Conservation (phyloP, 2,888 invertebrate genomes). For the Drosophila quasianomalipes region DNA sequence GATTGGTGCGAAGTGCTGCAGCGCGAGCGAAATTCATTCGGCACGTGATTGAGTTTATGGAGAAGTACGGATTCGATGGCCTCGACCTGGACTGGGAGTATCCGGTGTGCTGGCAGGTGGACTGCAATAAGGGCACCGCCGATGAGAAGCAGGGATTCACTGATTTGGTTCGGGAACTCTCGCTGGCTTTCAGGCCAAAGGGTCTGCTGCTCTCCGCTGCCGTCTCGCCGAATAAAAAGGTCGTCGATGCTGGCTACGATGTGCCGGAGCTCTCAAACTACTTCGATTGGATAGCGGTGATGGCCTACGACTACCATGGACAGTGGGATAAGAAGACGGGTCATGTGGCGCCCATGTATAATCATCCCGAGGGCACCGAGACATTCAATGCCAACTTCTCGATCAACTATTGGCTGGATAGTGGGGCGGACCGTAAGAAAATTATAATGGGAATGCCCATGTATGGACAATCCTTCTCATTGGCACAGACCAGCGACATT, state of each 20-base stretch:
- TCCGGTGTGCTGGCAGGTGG: slow-evolving; percentile 96
- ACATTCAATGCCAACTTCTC: slow-evolving; percentile 95
- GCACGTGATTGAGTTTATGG: slow-evolving; percentile 91
- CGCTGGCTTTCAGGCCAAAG: slow-evolving; percentile 89
- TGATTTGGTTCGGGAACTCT: slow-evolving; percentile 90
- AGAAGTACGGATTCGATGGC: slow-evolving; percentile 94
- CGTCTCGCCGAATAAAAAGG: slow-evolving; percentile 93
- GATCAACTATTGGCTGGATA: slow-evolving; percentile 93
- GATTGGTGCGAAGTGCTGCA: slow-evolving; percentile 90
- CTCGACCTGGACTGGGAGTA: slow-evolving; percentile 98
- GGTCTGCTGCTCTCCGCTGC: slow-evolving; percentile 92
- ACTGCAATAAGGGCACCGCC: slow-evolving; percentile 92
- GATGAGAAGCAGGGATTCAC: slow-evolving; percentile 93
- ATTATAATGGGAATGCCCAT: slow-evolving; percentile 94
- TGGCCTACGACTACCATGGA: slow-evolving; percentile 96
- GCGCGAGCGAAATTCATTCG: slow-evolving; percentile 91
- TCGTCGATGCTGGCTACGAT: slow-evolving; percentile 94
- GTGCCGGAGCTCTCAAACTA: slow-evolving; percentile 91
- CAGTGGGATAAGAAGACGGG: slow-evolving; percentile 97
- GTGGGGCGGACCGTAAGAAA: slow-evolving; percentile 92
- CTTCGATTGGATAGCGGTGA: slow-evolving; percentile 95
- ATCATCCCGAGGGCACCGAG: slow-evolving; percentile 89
- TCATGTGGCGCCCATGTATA: slow-evolving; percentile 95
- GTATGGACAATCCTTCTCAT: slow-evolving; percentile 95
- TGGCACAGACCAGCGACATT: slow-evolving; percentile 88